These are phyloP conservation scores for Eolophus roseicapilla DNA, from an alignment of 2,113 vertebrate species.

Conservation along the genomic window DNA sequence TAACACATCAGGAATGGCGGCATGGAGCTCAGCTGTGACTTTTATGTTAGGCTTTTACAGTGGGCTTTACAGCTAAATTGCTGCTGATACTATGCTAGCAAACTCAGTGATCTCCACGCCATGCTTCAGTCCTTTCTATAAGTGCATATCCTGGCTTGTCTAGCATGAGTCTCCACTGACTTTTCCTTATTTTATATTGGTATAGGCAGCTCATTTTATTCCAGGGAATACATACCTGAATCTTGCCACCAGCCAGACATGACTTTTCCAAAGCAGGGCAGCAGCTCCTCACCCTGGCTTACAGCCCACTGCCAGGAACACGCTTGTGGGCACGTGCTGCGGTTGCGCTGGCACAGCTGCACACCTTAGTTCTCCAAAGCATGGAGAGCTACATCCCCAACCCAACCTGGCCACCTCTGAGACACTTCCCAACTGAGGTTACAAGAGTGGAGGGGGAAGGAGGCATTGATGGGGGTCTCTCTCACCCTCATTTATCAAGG, in stretches of 20 bases:
- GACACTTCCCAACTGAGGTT: not conserved
- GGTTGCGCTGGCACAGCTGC: not conserved
- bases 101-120: not conserved
- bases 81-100: not conserved
- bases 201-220: not conserved
- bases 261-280: not conserved
- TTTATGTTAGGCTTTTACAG: not conserved
- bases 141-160: not conserved
- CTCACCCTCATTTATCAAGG: not conserved
- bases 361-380: not conserved
- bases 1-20: not conserved
- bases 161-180: not conserved
- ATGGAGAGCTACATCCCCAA: not conserved
- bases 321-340: not conserved
- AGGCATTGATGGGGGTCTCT: not conserved
- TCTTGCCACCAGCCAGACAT: not conserved
- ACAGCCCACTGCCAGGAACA: not conserved
- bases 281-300: not conserved
- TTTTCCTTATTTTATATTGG: not conserved
- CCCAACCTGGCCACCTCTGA: accelerated
- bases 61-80: not conserved
- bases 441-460: not conserved
- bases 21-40: not conserved
- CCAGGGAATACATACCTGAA: not conserved
- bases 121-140: not conserved